These are phyloP conservation scores for Drosophila recens DNA, from an alignment of 2,888 invertebrate genomes.

Conservation along the genomic window DNA sequence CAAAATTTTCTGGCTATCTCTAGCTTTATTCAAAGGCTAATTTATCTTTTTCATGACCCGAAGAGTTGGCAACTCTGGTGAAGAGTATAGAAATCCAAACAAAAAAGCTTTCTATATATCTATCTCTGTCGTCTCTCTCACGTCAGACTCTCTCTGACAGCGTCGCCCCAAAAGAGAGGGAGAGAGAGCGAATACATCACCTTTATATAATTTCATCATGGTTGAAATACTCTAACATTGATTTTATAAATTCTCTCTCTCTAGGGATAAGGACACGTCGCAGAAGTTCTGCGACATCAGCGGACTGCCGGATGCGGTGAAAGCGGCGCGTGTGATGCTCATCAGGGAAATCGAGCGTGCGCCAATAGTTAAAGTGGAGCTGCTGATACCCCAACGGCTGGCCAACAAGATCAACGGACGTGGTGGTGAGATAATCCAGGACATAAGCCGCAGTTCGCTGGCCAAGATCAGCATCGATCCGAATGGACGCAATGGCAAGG, in stretches of 20 bases:
- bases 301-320: slow-evolving; percentile 89
- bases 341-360: slow-evolving; percentile 90
- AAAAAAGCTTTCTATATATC: no score
- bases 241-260: neutral
- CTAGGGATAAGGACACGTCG: slow-evolving; percentile 87
- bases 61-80: no score
- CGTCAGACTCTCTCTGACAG: no score
- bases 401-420: slow-evolving; percentile 91
- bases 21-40: no score
- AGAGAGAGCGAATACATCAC: no score
- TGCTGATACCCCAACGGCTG: slow-evolving; percentile 89
- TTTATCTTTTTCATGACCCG: no score
- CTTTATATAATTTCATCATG: no score
- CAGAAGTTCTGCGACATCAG: slow-evolving; percentile 89
- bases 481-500: slow-evolving; percentile 80
- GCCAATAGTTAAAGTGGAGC: slow-evolving; percentile 88
- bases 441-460: slow-evolving; percentile 90
- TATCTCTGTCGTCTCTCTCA: no score
- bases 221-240: neutral
- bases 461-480: slow-evolving; percentile 90
- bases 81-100: no score
- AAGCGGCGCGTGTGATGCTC: slow-evolving; percentile 90
- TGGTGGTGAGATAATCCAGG: slow-evolving; percentile 90
- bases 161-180: no score
- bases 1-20: no score